Percentiles rank a stretch among this genome's conserved stretches.
Conservation (phyloP, 2,888 invertebrate genomes). For the Stegophylla sp. region DNA sequence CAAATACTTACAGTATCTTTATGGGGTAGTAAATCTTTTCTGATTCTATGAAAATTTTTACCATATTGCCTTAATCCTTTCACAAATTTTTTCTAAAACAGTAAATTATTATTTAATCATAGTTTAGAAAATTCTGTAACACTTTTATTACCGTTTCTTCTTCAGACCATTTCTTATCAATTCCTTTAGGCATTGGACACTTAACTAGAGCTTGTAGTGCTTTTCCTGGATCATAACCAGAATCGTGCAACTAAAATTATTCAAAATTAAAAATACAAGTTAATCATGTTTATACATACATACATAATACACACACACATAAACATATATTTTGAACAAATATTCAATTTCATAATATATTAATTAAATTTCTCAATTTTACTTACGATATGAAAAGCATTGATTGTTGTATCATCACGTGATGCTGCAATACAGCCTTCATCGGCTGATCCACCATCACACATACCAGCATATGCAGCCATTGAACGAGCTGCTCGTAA, state of each 20-base stretch:
- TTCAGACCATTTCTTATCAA: conserved; percentile 97
- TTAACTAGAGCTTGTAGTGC: conserved; percentile 95
- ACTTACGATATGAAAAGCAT: conserved; percentile 89
- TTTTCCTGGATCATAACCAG: conserved; percentile 94
- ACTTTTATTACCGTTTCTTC: conserved; percentile 79
- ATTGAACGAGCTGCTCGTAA: conserved; percentile 95
- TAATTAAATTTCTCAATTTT: conserved; percentile 18
- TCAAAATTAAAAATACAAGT: conserved; percentile 42
- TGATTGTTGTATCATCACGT: conserved; percentile 95
- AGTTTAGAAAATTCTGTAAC: background rate
- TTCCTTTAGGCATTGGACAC: conserved; percentile 95
- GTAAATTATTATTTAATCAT: conserved; percentile 31
- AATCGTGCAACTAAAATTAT: conserved; percentile 81
- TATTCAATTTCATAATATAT: too few relatives aligned
- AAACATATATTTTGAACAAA: too few relatives aligned
- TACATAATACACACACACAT: too few relatives aligned
- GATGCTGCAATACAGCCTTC: conserved; percentile 97
- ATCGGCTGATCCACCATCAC: conserved; percentile 95
- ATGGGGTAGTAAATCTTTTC: conserved; percentile 93
- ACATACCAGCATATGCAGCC: conserved; percentile 99
- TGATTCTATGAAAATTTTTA: conserved; percentile 97
- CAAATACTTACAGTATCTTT: conserved; percentile 83
- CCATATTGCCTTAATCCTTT: conserved; percentile 98
- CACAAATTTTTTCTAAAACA: conserved; percentile 84
- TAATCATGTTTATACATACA: too few relatives aligned